Evolutionary conservation across 2,797 vertebrate genomes (phyloP).

Genomic region (Hemitrygon akajei): DNA sequence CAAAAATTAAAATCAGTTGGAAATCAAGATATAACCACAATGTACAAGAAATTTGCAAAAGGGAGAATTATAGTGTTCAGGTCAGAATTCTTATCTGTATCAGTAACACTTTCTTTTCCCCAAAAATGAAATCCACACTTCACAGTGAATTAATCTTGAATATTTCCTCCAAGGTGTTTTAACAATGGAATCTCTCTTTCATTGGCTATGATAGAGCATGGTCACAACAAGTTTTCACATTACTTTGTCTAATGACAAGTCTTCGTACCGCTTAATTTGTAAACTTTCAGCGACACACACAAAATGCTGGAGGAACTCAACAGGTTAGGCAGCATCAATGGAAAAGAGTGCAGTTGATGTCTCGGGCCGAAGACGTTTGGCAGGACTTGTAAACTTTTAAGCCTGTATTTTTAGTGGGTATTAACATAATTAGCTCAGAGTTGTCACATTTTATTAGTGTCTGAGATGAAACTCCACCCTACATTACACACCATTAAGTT

Average conservation of each 20-base stretch:
- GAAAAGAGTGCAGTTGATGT: too few species aligned
- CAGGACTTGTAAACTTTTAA: background rate
- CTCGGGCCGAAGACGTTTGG: too few species aligned
- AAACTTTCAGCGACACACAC: too few species aligned
- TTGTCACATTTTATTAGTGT: background rate
- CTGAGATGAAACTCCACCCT: background rate
- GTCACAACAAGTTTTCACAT: background rate
- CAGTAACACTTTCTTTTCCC: background rate
- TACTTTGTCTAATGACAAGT: background rate
- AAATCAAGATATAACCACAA: background rate
- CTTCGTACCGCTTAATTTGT: background rate
- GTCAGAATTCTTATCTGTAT: background rate
- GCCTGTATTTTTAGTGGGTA: background rate
- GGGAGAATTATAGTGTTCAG: background rate
- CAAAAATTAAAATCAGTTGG: background rate
- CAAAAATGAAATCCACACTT: background rate
- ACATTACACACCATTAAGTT: background rate
- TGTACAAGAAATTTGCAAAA: background rate
- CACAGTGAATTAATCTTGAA: background rate
- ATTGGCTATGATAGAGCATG: background rate
- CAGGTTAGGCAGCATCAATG: too few species aligned
- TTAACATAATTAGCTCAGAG: background rate
- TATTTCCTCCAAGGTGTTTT: background rate
- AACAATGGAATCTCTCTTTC: background rate
- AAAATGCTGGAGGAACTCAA: too few species aligned